phyloP scores from a whole-genome alignment of 2,113 vertebrate species.

The Dunckerocampus dactyliophorus region DNA sequence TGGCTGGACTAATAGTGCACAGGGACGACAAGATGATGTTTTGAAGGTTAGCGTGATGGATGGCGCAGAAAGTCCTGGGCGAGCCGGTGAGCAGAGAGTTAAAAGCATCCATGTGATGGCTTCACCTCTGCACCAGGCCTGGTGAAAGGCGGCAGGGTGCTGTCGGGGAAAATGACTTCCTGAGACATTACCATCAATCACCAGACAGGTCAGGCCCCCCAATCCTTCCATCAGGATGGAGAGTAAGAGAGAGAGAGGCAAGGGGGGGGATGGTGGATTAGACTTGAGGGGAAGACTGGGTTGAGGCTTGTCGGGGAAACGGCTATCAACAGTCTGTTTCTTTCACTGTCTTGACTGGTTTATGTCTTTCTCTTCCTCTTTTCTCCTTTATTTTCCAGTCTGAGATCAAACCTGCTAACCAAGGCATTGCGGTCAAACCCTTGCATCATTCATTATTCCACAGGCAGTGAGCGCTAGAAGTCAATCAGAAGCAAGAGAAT shows the following conservation, averaged over 20 bases:
- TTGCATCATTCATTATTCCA: constrained; percentile 85
- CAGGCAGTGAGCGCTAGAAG: constrained; percentile 57
- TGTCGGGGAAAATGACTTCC: constrained; percentile 77
- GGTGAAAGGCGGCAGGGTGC: constrained; percentile 69
- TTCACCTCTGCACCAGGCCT: constrained; percentile 71
- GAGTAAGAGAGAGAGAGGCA: constrained; percentile 51
- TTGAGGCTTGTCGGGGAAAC: constrained; percentile 37
- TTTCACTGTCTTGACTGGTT: constrained; percentile 51
- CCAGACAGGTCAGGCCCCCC: constrained; percentile 61
- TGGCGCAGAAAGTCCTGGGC: constrained; percentile 26
- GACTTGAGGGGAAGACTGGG: constrained; percentile 37
- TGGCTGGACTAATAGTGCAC: not conserved
- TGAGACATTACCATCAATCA: constrained; percentile 79
- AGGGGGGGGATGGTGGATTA: constrained; percentile 54
- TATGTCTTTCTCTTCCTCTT: constrained; percentile 57
- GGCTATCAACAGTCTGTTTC: constrained; percentile 59
- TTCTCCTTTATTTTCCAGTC: constrained; percentile 53
- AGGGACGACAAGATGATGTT: not conserved
- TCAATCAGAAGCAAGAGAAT: constrained; percentile 58
- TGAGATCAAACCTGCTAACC: constrained; percentile 49
- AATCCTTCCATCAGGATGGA: constrained; percentile 50
- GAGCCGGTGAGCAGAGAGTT: constrained; percentile 62
- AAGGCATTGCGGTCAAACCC: constrained; percentile 63
- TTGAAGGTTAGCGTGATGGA: constrained; percentile 3
- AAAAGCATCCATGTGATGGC: constrained; percentile 66